Percentiles rank a stretch among this genome's conserved stretches.
Evolutionary conservation across 1,140 invertebrate species (phyloP).

Genomic region (Heliconius melpomene): DNA sequence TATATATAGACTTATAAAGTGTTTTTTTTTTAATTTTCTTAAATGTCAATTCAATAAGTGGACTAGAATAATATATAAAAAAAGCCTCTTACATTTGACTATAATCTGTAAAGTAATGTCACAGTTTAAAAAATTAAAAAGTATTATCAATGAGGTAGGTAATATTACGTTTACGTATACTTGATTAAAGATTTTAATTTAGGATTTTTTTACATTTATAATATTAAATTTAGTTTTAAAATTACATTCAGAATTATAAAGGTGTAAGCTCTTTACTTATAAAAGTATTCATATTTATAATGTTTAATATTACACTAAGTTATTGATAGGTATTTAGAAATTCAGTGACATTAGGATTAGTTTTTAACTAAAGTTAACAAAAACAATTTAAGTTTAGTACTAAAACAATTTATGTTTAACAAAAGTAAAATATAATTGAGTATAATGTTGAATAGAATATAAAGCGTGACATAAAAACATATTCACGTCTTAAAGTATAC

Average conservation of each 20-base stretch:
- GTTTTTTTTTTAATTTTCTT: too few species aligned
- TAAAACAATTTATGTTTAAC: too few species aligned
- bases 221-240: background rate
- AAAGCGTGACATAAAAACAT: too few species aligned
- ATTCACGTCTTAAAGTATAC: too few species aligned
- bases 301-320: background rate
- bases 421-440: too few species aligned
- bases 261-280: background rate
- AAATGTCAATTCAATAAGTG: too few species aligned
- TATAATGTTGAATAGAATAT: too few species aligned
- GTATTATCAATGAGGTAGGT: constrained; percentile 7
- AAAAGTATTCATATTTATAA: background rate
- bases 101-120: too few species aligned
- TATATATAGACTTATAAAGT: too few species aligned
- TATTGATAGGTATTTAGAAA: background rate
- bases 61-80: too few species aligned
- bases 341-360: background rate
- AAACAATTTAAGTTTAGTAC: background rate
- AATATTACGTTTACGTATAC: constrained; percentile 13
- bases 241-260: background rate
- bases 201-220: background rate
- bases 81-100: too few species aligned
- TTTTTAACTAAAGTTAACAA: background rate
- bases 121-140: background rate
- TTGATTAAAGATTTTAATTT: background rate